A percentile compares a stretch with the other conserved stretches of the same genome.
phyloP scores from a whole-genome alignment of 2,113 vertebrate genomes.

The Planiliza haematocheilus region DNA sequence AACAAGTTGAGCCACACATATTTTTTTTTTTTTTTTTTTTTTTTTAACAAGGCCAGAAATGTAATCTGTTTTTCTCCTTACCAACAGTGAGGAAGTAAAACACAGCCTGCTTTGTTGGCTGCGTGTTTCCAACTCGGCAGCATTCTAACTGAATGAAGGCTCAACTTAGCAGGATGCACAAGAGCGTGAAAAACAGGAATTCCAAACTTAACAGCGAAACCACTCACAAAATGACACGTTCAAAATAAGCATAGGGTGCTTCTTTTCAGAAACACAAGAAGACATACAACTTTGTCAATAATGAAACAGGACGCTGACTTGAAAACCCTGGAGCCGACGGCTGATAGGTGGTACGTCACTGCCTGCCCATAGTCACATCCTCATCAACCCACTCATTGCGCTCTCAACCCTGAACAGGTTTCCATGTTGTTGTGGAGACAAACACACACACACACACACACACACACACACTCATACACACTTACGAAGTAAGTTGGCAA shows the following conservation, averaged over 20 bases:
- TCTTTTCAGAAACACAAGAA: neutral
- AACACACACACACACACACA: constrained; percentile 7
- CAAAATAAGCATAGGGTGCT: neutral
- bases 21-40: constrained; percentile 11
- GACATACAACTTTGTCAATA: no score
- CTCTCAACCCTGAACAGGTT: constrained; percentile 14
- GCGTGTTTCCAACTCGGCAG: neutral
- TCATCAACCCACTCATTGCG: constrained; percentile 31
- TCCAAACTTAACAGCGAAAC: no score
- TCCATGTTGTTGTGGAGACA: constrained; percentile 20
- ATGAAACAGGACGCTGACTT: neutral
- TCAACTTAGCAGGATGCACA: constrained; percentile 1
- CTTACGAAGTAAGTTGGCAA: constrained; percentile 91
- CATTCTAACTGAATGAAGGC: neutral
- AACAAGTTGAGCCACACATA: neutral
- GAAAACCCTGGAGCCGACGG: constrained; percentile 12
- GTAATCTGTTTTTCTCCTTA: neutral
- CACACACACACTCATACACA: constrained; percentile 34
- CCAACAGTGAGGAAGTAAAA: constrained; percentile 4
- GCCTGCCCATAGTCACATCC: constrained; percentile 5
- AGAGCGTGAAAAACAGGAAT: neutral
- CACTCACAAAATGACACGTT: no score
- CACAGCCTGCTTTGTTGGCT: constrained; percentile 19
- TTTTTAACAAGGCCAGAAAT: neutral
- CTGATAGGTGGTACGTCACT: constrained; percentile 19